Conservation (phyloP, 2,113 vertebrate genomes). For the Albula goreensis region DNA sequence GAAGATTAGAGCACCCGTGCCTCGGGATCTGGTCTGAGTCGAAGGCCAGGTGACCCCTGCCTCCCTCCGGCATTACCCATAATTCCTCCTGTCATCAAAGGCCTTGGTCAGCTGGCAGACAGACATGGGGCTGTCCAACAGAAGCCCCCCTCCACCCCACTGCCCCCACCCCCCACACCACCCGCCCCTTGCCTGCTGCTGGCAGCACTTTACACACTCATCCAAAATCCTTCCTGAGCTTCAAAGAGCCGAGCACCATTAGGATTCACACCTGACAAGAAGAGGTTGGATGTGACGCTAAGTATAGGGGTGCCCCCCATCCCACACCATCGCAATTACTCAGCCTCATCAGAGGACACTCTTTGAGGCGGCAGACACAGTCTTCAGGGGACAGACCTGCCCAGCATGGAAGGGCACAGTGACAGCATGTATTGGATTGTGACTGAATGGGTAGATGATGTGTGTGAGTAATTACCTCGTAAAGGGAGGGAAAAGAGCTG, state of each 20-base stretch:
- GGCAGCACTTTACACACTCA: too few species aligned
- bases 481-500: background rate
- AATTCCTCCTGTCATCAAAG: background rate
- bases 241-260: background rate
- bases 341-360: background rate
- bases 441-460: background rate
- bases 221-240: too few species aligned
- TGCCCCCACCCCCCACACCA: too few species aligned
- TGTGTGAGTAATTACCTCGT: background rate
- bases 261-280: background rate
- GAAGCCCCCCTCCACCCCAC: too few species aligned
- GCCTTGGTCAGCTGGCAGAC: background rate
- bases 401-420: background rate
- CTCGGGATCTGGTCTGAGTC: background rate
- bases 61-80: background rate
- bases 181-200: too few species aligned
- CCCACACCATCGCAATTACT: background rate
- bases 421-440: background rate
- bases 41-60: background rate
- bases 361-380: background rate
- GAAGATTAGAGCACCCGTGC: background rate
- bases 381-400: background rate
- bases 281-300: background rate
- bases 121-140: background rate
- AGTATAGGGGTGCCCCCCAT: background rate